Conservation (phyloP, 2,888 invertebrate species). For the Platycheirus albimanus region DNA sequence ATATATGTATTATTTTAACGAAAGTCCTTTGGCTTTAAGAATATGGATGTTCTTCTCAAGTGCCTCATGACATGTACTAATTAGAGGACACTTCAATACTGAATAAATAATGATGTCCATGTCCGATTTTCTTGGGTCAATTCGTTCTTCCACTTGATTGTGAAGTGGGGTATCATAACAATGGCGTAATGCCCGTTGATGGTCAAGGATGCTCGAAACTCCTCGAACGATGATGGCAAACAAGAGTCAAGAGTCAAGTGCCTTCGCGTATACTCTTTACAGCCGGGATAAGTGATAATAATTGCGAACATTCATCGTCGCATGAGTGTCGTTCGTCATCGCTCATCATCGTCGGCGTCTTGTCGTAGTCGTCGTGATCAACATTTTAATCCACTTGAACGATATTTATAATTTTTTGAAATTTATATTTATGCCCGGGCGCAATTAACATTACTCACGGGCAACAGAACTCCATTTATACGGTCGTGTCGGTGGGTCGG, state of each 20-base stretch:
- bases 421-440: conserved; percentile 43
- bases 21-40: background rate
- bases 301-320: conserved; percentile 43
- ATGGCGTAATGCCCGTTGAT: conserved; percentile 41
- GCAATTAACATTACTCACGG: conserved; percentile 61
- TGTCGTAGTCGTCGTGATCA: conserved; percentile 38
- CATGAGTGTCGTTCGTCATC: background rate
- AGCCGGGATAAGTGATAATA: conserved; percentile 28
- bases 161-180: conserved; percentile 32
- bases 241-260: conserved; percentile 18
- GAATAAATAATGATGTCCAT: conserved; percentile 51
- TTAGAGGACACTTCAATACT: conserved; percentile 40
- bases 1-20: too few relatives aligned
- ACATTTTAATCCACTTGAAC: conserved; percentile 65
- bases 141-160: background rate
- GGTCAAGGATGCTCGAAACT: conserved; percentile 49
- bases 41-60: too few relatives aligned
- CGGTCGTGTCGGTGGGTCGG: background rate
- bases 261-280: conserved; percentile 9
- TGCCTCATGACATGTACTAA: conserved; percentile 53
- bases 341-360: background rate
- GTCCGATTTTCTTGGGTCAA: conserved; percentile 4
- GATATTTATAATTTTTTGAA: conserved; percentile 67
- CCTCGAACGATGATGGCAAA: conserved; percentile 23
- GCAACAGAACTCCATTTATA: conserved; percentile 43